These are phyloP conservation scores for Amitus sp. DNA, from an alignment of 2,888 invertebrate genomes.

Conservation along the genomic window DNA sequence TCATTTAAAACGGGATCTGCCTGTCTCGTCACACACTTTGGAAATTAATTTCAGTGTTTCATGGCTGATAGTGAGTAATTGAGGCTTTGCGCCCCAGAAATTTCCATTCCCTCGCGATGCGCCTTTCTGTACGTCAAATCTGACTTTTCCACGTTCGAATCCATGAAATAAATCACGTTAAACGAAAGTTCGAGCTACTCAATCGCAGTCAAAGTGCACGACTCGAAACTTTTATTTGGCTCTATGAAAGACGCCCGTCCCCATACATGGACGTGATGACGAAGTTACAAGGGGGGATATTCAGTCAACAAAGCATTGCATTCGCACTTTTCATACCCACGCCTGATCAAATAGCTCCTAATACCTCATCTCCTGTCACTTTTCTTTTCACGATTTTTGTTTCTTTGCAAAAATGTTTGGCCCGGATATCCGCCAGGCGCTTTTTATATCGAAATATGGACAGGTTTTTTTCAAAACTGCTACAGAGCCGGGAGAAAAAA, in stretches of 20 bases:
- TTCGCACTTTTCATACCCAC: neutral
- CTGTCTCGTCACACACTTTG: conserved; percentile 39
- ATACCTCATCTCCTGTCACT: neutral
- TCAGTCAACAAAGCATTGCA: neutral
- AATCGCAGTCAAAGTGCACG: neutral
- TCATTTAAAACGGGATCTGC: neutral
- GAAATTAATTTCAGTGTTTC: conserved; percentile 50
- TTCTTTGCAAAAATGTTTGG: neutral
- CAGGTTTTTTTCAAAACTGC: too few species aligned
- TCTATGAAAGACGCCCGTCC: neutral
- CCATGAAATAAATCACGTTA: too few species aligned
- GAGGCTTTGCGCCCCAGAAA: conserved; percentile 5
- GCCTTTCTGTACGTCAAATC: too few species aligned
- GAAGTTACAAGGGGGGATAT: neutral
- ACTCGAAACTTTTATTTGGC: neutral
- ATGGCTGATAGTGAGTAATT: conserved; percentile 23
- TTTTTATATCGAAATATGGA: too few species aligned
- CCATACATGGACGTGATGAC: neutral
- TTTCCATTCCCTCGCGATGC: neutral
- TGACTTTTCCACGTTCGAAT: too few species aligned
- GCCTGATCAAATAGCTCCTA: neutral
- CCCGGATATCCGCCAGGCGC: too few species aligned
- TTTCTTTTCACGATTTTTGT: neutral
- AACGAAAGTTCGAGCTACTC: too few species aligned
- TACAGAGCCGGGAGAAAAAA: too few species aligned